phyloP scores from a whole-genome alignment of 2,797 vertebrate genomes.

The Gambelia wislizenii region DNA sequence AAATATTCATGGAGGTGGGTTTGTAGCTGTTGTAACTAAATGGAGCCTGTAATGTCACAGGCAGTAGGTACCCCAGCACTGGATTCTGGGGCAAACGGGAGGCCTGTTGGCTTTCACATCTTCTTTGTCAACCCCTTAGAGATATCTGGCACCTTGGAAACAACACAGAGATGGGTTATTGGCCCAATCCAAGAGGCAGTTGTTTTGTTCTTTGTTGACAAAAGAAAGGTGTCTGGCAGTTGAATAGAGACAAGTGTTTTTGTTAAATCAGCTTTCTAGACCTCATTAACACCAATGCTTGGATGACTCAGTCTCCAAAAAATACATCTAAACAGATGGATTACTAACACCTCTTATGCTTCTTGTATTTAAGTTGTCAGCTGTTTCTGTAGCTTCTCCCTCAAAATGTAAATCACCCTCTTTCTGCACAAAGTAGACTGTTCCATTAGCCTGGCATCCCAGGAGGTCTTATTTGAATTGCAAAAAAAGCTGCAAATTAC shows the following conservation, averaged over 20 bases:
- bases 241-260: background rate
- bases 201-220: background rate
- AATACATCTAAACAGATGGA: background rate
- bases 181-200: background rate
- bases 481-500: background rate
- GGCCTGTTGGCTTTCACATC: background rate
- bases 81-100: background rate
- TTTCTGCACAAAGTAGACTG: slow-evolving; percentile 11
- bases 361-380: background rate
- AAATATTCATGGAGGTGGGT: background rate
- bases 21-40: background rate
- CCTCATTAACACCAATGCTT: background rate
- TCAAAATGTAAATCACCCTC: background rate
- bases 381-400: slow-evolving; percentile 12
- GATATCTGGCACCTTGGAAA: background rate
- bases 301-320: background rate
- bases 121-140: background rate
- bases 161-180: background rate
- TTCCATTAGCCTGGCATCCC: background rate
- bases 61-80: background rate
- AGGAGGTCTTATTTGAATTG: slow-evolving; percentile 22
- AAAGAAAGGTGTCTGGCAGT: background rate
- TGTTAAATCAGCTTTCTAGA: background rate
- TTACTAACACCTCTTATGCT: background rate
- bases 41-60: background rate